Conservation (phyloP, 2,113 vertebrate genomes). For the Antechinus flavipes region DNA sequence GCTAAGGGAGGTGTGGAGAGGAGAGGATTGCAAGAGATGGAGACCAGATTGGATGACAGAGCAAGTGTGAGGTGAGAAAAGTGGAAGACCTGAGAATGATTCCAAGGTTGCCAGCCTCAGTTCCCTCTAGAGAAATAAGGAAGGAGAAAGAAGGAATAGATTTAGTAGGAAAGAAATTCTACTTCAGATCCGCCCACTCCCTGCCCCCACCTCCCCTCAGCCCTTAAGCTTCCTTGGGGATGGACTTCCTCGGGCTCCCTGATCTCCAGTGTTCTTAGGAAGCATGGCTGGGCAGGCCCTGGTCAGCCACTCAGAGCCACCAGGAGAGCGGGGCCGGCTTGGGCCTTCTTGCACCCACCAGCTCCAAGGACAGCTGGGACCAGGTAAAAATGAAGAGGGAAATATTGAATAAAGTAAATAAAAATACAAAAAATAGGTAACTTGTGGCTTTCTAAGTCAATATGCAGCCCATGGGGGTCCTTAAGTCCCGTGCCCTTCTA, state of each 20-base stretch:
- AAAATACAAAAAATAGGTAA: not conserved
- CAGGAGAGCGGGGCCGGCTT: not conserved
- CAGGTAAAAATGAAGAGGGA: not conserved
- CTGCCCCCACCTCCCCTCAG: not conserved
- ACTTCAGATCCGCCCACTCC: not conserved
- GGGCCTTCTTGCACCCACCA: not conserved
- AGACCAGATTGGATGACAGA: not conserved
- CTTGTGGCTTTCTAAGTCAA: not conserved
- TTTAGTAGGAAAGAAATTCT: not conserved
- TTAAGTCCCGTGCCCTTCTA: not conserved
- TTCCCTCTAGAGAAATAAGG: not conserved
- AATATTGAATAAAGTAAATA: not conserved
- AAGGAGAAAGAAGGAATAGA: not conserved
- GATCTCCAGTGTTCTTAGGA: not conserved
- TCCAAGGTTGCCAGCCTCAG: not conserved
- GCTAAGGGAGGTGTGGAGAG: not conserved
- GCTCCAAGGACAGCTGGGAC: not conserved
- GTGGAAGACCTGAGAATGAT: not conserved
- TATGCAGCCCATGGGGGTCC: not conserved
- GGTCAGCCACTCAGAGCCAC: not conserved
- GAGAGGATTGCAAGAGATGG: no score
- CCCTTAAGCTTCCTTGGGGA: not conserved
- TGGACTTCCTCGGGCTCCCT: not conserved
- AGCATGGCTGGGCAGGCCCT: not conserved
- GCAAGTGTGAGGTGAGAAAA: no score